Conservation (phyloP, 2,113 vertebrate species). For the Mungos mungo region DNA sequence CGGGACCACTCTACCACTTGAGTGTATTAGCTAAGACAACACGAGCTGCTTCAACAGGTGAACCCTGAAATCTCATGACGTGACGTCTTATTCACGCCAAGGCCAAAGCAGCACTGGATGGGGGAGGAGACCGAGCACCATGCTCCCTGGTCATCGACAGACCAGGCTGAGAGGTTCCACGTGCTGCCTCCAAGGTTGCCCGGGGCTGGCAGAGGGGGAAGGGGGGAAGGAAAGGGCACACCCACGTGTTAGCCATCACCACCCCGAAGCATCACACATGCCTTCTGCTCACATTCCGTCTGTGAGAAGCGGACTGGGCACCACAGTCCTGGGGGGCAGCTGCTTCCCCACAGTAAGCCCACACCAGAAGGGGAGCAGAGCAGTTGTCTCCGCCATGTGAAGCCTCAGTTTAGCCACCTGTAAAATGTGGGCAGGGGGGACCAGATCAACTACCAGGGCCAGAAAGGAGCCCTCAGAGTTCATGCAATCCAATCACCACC, state of each 20-base stretch:
- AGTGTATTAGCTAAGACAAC: not conserved
- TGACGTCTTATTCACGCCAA: not conserved
- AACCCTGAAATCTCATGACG: not conserved
- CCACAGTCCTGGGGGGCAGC: not conserved
- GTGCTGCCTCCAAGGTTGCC: not conserved
- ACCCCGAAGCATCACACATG: not conserved
- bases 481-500: not conserved
- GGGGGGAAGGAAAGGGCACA: not conserved
- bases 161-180: not conserved
- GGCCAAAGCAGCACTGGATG: accelerated
- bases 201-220: not conserved
- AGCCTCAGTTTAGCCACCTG: not conserved
- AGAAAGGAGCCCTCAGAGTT: not conserved
- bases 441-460: not conserved
- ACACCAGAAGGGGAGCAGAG: not conserved
- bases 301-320: not conserved
- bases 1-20: not conserved
- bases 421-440: not conserved
- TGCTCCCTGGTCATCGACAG: not conserved
- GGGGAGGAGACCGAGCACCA: accelerated
- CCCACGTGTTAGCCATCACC: not conserved
- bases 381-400: not conserved
- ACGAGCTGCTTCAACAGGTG: not conserved
- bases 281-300: not conserved
- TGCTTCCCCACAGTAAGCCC: not conserved